Percentiles rank a stretch among this genome's conserved stretches.
Evolutionary conservation across 1,140 invertebrate genomes (phyloP).

Genomic region (Oncopodura yosiiana): DNA sequence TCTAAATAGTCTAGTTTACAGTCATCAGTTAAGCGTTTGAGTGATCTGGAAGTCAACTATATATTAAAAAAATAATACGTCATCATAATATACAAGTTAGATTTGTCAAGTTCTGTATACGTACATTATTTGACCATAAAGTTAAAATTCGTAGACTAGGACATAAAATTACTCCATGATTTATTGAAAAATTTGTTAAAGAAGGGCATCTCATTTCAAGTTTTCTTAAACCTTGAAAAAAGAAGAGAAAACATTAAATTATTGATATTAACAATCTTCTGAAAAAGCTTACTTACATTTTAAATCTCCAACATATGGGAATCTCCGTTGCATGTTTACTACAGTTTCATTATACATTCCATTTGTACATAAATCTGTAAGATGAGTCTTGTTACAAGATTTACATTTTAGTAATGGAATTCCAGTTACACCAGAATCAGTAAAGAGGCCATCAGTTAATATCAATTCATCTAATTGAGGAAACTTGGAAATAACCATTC

Average conservation of each 20-base stretch:
- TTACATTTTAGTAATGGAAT: constrained; percentile 4
- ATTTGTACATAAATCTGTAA: constrained; percentile 13
- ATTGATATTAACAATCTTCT: neutral
- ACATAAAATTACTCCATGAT: constrained; percentile 10
- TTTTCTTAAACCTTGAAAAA: constrained; percentile 14
- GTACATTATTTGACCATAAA: constrained; percentile 18
- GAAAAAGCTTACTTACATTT: neutral
- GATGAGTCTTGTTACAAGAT: constrained; percentile 14
- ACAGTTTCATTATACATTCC: constrained; percentile 19
- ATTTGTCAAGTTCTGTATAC: neutral
- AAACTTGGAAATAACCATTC: constrained; percentile 7
- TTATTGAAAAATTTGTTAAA: constrained; percentile 15
- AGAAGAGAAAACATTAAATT: neutral
- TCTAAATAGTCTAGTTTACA: constrained; percentile 14
- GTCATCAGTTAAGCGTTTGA: constrained; percentile 9
- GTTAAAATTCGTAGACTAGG: constrained; percentile 10
- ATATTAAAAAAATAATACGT: neutral
- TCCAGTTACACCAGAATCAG: constrained; percentile 16
- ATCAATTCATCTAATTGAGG: constrained; percentile 14
- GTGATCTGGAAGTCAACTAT: constrained; percentile 16
- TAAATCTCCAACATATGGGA: constrained; percentile 12
- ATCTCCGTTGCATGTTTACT: constrained; percentile 6
- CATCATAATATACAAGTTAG: neutral
- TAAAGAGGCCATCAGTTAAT: constrained; percentile 14
- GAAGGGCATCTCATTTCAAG: constrained; percentile 11